Conservation (phyloP, 2,113 vertebrate genomes). For the Coregonus clupeaformis region DNA sequence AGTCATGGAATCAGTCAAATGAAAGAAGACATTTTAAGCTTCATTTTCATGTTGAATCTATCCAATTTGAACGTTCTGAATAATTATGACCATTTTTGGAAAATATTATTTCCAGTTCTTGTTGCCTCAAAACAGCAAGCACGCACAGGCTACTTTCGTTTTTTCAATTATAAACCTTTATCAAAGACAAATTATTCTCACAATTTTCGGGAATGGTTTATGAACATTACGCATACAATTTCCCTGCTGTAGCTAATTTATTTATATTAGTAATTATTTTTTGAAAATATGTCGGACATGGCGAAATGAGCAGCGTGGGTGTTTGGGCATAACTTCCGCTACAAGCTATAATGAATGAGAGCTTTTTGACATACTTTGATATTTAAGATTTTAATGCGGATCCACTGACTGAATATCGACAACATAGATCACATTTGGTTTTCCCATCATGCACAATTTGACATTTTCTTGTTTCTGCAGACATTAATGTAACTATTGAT, state of each 20-base stretch:
- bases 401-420: not conserved
- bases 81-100: constrained; percentile 84
- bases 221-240: constrained; percentile 51
- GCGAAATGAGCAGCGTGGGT: constrained; percentile 55
- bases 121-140: constrained; percentile 23
- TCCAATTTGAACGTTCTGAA: constrained; percentile 32
- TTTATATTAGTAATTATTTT: constrained; percentile 76
- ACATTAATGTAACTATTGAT: not conserved
- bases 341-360: constrained; percentile 19
- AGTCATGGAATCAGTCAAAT: not conserved
- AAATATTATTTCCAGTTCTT: constrained; percentile 25
- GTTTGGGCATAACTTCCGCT: constrained; percentile 59
- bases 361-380: not conserved
- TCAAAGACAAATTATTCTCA: constrained; percentile 43
- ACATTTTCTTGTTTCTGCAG: not conserved
- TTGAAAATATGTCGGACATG: constrained; percentile 82
- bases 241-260: constrained; percentile 17
- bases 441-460: not conserved
- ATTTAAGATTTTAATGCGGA: not conserved
- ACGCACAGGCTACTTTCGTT: constrained; percentile 47
- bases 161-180: constrained; percentile 25
- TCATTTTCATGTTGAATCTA: constrained; percentile 76
- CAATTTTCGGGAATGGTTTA: constrained; percentile 74
- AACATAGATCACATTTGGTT: not conserved
- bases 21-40: constrained; percentile 49